Conservation (phyloP, 2,113 vertebrate genomes). For the Sprattus sprattus region DNA sequence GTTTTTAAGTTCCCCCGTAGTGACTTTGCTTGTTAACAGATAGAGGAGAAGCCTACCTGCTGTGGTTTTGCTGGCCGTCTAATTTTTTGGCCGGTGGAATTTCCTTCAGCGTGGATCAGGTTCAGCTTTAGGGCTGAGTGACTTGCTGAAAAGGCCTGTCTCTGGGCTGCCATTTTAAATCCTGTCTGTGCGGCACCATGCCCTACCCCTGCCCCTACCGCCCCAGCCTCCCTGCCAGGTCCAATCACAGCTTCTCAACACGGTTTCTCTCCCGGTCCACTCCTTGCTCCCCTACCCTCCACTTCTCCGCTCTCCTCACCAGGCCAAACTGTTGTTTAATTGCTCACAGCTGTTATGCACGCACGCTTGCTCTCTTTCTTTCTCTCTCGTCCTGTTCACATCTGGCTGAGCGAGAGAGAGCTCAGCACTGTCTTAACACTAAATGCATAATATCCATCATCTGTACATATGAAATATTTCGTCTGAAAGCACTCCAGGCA, state of each 20-base stretch:
- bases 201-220: background rate
- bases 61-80: background rate
- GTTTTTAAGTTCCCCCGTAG: too few relatives aligned
- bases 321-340: background rate
- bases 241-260: background rate
- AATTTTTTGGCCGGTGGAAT: background rate
- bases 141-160: background rate
- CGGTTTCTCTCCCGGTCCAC: background rate
- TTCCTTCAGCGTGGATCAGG: background rate
- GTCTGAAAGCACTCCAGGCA: background rate
- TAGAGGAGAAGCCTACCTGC: background rate
- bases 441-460: background rate
- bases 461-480: background rate
- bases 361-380: background rate
- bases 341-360: background rate
- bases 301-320: background rate
- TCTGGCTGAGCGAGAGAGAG: background rate
- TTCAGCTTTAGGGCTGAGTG: background rate
- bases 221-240: background rate
- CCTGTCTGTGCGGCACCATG: background rate
- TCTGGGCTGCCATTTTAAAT: constrained; percentile 1
- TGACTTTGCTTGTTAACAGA: background rate
- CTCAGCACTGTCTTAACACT: background rate
- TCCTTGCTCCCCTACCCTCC: background rate
- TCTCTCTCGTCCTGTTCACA: background rate